These are phyloP conservation scores for Melanotaenia maccullochi DNA, from an alignment of 2,797 vertebrate species.

Conservation along the genomic window DNA sequence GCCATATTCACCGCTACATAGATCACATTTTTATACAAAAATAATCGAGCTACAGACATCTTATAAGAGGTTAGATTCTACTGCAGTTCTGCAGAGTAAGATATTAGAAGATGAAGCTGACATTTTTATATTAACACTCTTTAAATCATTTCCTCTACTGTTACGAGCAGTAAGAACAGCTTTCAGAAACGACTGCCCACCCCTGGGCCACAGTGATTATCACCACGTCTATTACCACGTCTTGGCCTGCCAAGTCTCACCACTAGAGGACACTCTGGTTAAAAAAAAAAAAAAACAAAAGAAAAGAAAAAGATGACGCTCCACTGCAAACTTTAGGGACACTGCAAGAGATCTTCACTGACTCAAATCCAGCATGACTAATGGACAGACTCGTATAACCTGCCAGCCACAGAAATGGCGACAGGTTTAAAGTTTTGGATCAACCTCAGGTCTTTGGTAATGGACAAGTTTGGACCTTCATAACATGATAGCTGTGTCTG, in stretches of 20 bases:
- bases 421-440: constrained; percentile 22
- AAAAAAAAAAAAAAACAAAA: constrained; percentile 47
- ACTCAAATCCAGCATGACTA: constrained; percentile 72
- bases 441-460: constrained; percentile 32
- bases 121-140: neutral
- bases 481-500: constrained; percentile 13
- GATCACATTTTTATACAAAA: neutral
- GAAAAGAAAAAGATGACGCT: constrained; percentile 46
- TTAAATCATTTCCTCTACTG: constrained; percentile 1
- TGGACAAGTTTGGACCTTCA: constrained; percentile 53
- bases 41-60: neutral
- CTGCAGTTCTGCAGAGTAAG: constrained; percentile 5
- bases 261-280: constrained; percentile 83
- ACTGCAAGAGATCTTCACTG: constrained; percentile 65
- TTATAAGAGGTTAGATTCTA: constrained; percentile 1
- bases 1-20: constrained; percentile 11
- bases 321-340: constrained; percentile 76
- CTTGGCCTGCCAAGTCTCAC: constrained; percentile 92
- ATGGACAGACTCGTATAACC: constrained; percentile 13
- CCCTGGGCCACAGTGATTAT: constrained; percentile 67
- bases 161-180: constrained; percentile 26
- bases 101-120: constrained; percentile 2
- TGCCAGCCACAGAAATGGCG: neutral
- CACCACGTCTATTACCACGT: constrained; percentile 71
- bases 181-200: constrained; percentile 42